These are phyloP conservation scores for Drosophila lacertosa DNA, from an alignment of 1,140 invertebrate species.

Conservation along the genomic window DNA sequence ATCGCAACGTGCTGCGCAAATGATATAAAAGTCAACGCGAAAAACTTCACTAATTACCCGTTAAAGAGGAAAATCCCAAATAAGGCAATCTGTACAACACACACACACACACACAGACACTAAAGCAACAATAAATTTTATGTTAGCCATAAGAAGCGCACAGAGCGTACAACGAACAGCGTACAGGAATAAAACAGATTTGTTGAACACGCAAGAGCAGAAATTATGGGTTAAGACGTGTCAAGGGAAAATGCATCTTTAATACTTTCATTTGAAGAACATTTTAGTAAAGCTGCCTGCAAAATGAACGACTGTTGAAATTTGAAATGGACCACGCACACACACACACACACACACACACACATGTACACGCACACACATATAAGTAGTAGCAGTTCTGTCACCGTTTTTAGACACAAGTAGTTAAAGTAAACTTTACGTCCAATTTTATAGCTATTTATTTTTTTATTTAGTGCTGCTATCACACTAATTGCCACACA, in stretches of 20 bases:
- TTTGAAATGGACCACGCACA: constrained; percentile 47
- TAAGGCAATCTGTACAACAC: constrained; percentile 23
- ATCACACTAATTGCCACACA: constrained; percentile 69
- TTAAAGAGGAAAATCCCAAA: constrained; percentile 55
- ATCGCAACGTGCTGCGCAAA: constrained; percentile 26
- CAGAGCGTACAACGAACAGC: too few species aligned
- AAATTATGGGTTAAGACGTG: constrained; percentile 45
- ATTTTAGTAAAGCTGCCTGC: constrained; percentile 40
- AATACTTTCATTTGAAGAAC: constrained; percentile 35
- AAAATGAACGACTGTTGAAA: constrained; percentile 53
- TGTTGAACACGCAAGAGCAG: constrained; percentile 36
- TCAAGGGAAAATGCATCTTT: constrained; percentile 32
- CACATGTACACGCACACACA: constrained; percentile 4
- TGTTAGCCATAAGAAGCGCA: constrained; percentile 37
- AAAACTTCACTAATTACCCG: constrained; percentile 70
- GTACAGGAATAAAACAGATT: constrained; percentile 24
- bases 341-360: constrained; percentile 7
- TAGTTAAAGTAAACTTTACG: constrained; percentile 52
- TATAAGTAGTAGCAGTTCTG: constrained; percentile 9
- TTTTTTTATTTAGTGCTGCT: constrained; percentile 46
- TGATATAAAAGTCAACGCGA: constrained; percentile 29
- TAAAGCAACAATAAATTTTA: constrained; percentile 59
- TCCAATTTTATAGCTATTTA: constrained; percentile 68
- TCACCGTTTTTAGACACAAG: constrained; percentile 7
- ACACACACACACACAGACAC: background rate